phyloP scores from a whole-genome alignment of 1,140 invertebrate genomes.

The Drosophila elegans region DNA sequence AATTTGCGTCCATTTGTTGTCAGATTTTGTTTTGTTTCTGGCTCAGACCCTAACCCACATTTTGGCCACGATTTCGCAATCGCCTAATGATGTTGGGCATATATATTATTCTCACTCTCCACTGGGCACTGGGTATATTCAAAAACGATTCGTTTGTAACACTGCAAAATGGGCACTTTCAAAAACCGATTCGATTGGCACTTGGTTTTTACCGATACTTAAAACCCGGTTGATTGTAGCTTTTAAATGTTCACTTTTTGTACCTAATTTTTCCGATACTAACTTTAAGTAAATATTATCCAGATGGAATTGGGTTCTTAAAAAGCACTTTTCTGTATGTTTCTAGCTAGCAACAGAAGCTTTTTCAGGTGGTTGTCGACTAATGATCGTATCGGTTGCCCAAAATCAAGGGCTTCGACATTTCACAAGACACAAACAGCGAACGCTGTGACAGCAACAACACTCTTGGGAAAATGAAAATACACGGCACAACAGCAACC shows the following conservation, averaged over 20 bases:
- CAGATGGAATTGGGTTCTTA: not conserved
- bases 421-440: conserved; percentile 60
- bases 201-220: conserved; percentile 5
- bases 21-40: conserved; percentile 53
- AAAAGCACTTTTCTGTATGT: not conserved
- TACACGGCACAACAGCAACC: conserved; percentile 55
- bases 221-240: not conserved
- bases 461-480: conserved; percentile 80
- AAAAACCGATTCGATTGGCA: conserved; percentile 21
- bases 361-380: conserved; percentile 58
- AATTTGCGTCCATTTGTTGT: conserved; percentile 75
- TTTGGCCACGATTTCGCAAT: conserved; percentile 57
- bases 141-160: conserved; percentile 4
- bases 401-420: conserved; percentile 74
- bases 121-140: not conserved
- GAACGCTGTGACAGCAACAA: conserved; percentile 36
- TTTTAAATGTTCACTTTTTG: not conserved
- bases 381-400: conserved; percentile 72
- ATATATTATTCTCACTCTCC: conserved; percentile 18
- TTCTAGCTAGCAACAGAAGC: conserved; percentile 12
- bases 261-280: not conserved
- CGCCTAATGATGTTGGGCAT: conserved; percentile 19
- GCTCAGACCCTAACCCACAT: conserved; percentile 77
- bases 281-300: not conserved
- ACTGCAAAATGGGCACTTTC: conserved; percentile 16